Evolutionary conservation across 2,888 invertebrate genomes (phyloP), one percentile per base, ranked within the genome.

Genomic region (Hydraecia micacea): DNA sequence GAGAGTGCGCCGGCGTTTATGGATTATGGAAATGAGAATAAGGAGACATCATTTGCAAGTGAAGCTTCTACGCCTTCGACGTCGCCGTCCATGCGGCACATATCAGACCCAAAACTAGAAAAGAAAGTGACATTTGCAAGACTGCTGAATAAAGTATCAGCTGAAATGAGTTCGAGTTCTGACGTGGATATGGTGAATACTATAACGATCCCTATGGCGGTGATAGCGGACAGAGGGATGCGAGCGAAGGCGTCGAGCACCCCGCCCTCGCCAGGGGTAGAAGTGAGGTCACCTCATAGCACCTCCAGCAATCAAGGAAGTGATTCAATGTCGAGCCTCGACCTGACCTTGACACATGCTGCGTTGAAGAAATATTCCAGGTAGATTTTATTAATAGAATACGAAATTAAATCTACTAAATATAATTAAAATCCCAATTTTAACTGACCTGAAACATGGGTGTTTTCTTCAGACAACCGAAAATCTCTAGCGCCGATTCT

Each of bases 121-220:
- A 98, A 98, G 95, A 98, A 98, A 93, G 98, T 98, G 13, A 98
- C 98, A 0, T 98, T 98, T 91, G 98, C 98, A 0, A 97, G 98
- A 84, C 93, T 98, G 72, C 93, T 98, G 39, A 98, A 98, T 91
- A 98, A 98, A 94, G 98, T 98, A 9, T 98, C 98, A 21, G 98
- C 98, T 15, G 98, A 98, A 96, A 98, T 98, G 97, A 98, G 98
- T 90, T 98, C 98, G 0, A 98, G 98, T 77, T 98, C 98, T 0
- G 98, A 98, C 82, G 97, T 98, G 79, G 98, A 98, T 91, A 97
- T 97, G 94, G 96, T 95, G 65, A 96, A 97, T 77, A 97, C 96
- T 42, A 97, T 97, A 87, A 92, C 96, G 2, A 97, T 96, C 69
- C 96, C 97, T 0, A 95, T 97, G 95, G 96, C 97, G 0, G 95